Percentiles rank a stretch among this genome's conserved stretches.
phyloP scores from a whole-genome alignment of 2,888 invertebrate genomes.

The Apodemia zela region DNA sequence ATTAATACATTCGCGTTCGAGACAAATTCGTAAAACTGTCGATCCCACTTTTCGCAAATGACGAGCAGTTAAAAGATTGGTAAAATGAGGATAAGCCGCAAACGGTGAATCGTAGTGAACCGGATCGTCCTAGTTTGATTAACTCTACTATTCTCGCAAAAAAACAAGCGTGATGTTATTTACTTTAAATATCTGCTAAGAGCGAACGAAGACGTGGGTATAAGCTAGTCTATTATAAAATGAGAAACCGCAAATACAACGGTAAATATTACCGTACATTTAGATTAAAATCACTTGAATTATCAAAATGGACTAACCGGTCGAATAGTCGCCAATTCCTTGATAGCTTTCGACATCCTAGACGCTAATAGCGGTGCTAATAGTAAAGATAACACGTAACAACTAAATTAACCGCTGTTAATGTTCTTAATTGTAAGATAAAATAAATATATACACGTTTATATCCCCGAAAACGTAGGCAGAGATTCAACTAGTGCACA shows the following conservation, averaged over 20 bases:
- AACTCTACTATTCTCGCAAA: too few relatives aligned
- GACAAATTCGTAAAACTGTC: too few relatives aligned
- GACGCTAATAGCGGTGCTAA: not conserved
- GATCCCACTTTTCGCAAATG: too few relatives aligned
- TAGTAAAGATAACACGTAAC: not conserved
- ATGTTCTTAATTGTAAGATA: not conserved
- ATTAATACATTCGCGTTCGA: too few relatives aligned
- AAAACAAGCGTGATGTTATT: constrained; percentile 6
- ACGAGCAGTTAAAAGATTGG: too few relatives aligned
- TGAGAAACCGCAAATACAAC: constrained; percentile 1
- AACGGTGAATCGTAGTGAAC: too few relatives aligned
- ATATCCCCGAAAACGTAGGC: too few relatives aligned
- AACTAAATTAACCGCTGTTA: not conserved
- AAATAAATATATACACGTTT: too few relatives aligned
- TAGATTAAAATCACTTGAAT: constrained; percentile 12
- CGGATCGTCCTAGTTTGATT: too few relatives aligned
- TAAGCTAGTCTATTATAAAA: constrained; percentile 8
- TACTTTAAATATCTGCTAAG: not conserved
- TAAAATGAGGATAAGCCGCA: too few relatives aligned
- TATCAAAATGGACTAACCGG: constrained; percentile 12
- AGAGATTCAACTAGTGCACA: too few relatives aligned
- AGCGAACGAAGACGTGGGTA: not conserved
- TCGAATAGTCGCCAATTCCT: constrained; percentile 9
- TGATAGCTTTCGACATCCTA: constrained; percentile 8
- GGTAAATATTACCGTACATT: constrained; percentile 14